Percentiles rank a stretch among this genome's conserved stretches.
Conservation (phyloP, 2,797 vertebrate species). For the Sternotherus odoratus region DNA sequence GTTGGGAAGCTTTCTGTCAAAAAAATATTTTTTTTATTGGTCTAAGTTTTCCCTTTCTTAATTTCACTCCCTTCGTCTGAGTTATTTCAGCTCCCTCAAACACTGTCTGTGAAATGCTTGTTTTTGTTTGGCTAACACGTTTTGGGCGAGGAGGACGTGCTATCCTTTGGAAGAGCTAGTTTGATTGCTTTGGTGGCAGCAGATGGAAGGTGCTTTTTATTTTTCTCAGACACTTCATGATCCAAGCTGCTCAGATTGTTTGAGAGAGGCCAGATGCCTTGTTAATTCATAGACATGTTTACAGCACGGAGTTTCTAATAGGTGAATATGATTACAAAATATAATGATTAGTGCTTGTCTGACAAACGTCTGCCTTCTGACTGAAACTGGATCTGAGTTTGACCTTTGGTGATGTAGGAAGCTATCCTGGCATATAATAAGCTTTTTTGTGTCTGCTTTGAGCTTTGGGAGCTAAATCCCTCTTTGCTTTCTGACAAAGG, state of each 20-base stretch:
- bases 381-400: constrained; percentile 77
- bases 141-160: constrained; percentile 54
- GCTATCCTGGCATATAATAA: constrained; percentile 66
- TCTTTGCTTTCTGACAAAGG: neutral
- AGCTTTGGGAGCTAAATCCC: constrained; percentile 30
- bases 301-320: constrained; percentile 78
- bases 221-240: constrained; percentile 80
- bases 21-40: constrained; percentile 39
- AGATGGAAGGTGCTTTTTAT: constrained; percentile 82
- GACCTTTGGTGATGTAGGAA: constrained; percentile 74
- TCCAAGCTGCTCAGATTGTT: constrained; percentile 82
- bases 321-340: constrained; percentile 81
- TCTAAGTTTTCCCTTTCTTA: constrained; percentile 35
- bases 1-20: constrained; percentile 7
- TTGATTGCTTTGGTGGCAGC: constrained; percentile 80
- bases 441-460: neutral
- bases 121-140: constrained; percentile 77
- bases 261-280: constrained; percentile 81
- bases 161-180: constrained; percentile 67
- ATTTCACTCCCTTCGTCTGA: constrained; percentile 43
- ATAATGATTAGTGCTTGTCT: constrained; percentile 81
- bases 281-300: constrained; percentile 82
- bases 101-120: constrained; percentile 56
- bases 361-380: constrained; percentile 79
- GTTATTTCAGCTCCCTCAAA: constrained; percentile 57